Conservation (phyloP, 2,113 vertebrate species). For the Vidua chalybeata region DNA sequence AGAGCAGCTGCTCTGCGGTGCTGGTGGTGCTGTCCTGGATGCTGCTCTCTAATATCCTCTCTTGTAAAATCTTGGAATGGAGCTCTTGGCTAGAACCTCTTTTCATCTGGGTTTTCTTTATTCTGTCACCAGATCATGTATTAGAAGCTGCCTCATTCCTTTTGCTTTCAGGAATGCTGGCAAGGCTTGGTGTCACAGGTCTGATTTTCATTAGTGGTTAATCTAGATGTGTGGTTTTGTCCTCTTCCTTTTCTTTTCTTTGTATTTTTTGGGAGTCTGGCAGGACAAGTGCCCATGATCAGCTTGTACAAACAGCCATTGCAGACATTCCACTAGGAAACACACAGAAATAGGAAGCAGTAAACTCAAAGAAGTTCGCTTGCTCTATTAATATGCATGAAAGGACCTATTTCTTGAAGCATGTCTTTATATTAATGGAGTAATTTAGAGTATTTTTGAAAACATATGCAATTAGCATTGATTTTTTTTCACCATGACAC, state of each 20-base stretch:
- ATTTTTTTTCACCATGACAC: neutral
- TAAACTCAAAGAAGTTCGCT: neutral
- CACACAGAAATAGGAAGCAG: neutral
- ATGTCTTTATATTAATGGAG: neutral
- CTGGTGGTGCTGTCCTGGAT: neutral
- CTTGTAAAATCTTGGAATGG: neutral
- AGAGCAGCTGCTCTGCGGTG: neutral
- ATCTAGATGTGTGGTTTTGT: neutral
- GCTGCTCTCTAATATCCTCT: neutral
- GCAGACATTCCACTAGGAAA: neutral
- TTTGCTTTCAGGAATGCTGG: neutral
- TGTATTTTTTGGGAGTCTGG: neutral
- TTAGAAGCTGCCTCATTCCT: neutral
- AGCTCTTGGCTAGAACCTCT: neutral
- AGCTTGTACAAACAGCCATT: neutral
- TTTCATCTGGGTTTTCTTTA: neutral
- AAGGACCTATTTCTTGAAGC: slow-evolving; percentile 7
- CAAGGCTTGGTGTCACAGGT: neutral
- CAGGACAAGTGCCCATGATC: neutral
- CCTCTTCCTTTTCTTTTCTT: neutral
- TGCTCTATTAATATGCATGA: neutral
- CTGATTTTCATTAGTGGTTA: neutral
- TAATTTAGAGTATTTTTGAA: slow-evolving; percentile 29
- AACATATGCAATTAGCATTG: neutral
- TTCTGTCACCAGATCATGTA: neutral